Evolutionary conservation across 1,140 invertebrate genomes (phyloP).

Genomic region (Andrena cerasifolii): DNA sequence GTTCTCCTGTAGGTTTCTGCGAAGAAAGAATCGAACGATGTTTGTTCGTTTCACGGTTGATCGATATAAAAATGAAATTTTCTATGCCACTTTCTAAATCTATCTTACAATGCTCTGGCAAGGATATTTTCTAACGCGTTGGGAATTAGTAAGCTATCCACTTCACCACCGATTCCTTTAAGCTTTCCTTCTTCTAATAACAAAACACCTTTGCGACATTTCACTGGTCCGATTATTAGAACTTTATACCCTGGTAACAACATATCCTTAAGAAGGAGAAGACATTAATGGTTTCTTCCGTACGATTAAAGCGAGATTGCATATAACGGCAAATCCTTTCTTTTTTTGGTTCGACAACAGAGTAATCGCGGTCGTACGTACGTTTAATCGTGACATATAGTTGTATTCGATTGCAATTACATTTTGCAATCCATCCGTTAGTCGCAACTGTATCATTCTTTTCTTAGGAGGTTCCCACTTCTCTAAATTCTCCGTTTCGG

Average conservation of each 20-base stretch:
- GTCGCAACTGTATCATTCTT: slow-evolving; percentile 87
- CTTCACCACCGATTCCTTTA: slow-evolving; percentile 88
- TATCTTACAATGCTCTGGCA: slow-evolving; percentile 83
- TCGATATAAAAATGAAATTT: background rate
- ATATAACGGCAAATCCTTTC: background rate
- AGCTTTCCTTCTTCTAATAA: slow-evolving; percentile 86
- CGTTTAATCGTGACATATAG: slow-evolving; percentile 80
- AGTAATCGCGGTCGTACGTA: slow-evolving; percentile 64
- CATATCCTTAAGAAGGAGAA: slow-evolving; percentile 67
- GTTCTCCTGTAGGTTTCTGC: slow-evolving; percentile 80
- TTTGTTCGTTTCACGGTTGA: background rate
- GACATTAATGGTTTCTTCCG: background rate
- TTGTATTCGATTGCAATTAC: slow-evolving; percentile 89
- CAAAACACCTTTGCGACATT: slow-evolving; percentile 87
- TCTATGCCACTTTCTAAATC: background rate
- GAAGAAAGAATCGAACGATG: slow-evolving; percentile 38
- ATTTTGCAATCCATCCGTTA: slow-evolving; percentile 90
- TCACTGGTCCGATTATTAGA: slow-evolving; percentile 85
- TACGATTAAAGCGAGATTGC: background rate
- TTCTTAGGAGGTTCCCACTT: slow-evolving; percentile 77
- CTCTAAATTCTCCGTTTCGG: slow-evolving; percentile 79
- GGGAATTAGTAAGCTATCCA: slow-evolving; percentile 84
- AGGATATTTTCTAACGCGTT: slow-evolving; percentile 86
- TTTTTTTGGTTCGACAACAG: background rate
- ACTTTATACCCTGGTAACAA: slow-evolving; percentile 79